Evolutionary conservation across 2,888 invertebrate species (phyloP), one percentile per base, ranked within the genome.

Genomic region (Digitonthophagus gazella): DNA sequence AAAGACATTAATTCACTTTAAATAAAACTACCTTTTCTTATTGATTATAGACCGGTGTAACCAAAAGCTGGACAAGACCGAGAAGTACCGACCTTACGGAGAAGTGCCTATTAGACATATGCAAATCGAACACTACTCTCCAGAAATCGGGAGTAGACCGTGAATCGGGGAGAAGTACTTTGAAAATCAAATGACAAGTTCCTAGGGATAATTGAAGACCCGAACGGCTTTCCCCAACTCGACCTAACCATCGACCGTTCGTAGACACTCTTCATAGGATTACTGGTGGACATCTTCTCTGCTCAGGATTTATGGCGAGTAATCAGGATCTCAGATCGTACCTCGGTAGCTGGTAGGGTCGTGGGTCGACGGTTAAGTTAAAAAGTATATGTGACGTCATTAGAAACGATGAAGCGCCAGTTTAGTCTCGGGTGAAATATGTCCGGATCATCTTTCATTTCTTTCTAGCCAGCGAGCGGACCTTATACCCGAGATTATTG

Each of bases 131-230:
- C 28, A 44, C 28, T 44, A 8, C 28, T 44, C 28, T 44, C 28
- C 28, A 44, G 28, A 44, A 44, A 44, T 44, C 28, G 8, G 6
- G 11, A 58, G 18, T n/a, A 18, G 61, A 19, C 61, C n/a, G 3
- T n/a, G 61, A n/a, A n/a, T 61, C 61, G 61, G 5, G 18, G 72
- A 68, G 63, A 75, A 74, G 75, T 76, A 72, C 77, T 78, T 77
- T 76, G 75, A 76, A 78, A 78, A 78, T 75, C 77, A 78, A 78
- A 78, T 78, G 77, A 78, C 77, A 78, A 76, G 78, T 76, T 20
- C 74, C 72, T 70, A 71, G 76, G 75, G 76, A 44, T 78, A 78
- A 78, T 78, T 78, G 78, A 77, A 78, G 77, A 73, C 72, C 74
- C 71, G 69, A 66, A 67, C 70, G 69, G 69, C 68, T 69, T 67